phyloP scores from a whole-genome alignment of 2,113 vertebrate species.

The Pelvicachromis taeniatus region DNA sequence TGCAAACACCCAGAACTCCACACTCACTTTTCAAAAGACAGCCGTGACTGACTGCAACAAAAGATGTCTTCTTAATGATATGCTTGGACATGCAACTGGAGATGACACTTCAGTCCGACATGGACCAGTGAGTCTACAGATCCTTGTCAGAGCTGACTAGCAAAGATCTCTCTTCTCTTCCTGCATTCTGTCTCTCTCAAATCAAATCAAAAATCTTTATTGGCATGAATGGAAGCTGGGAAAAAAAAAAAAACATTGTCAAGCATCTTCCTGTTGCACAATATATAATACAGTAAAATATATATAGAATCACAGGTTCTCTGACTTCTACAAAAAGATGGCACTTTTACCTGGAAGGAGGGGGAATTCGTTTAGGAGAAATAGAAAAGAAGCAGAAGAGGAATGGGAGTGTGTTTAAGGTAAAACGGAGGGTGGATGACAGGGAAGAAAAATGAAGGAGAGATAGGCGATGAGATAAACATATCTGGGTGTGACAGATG shows the following conservation, averaged over 20 bases:
- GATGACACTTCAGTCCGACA: constrained; percentile 31
- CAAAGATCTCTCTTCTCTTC: constrained; percentile 14
- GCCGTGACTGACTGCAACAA: constrained; percentile 21
- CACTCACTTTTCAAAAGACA: background rate
- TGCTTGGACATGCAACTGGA: constrained; percentile 33
- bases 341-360: background rate
- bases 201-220: constrained; percentile 32
- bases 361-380: background rate
- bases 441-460: background rate
- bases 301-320: constrained; percentile 2
- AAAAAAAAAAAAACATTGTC: background rate
- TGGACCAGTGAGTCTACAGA: constrained; percentile 24
- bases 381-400: background rate
- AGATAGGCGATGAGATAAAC: constrained; percentile 4
- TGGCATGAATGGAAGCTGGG: constrained; percentile 11
- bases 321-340: background rate
- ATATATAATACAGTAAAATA: constrained; percentile 1
- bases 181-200: constrained; percentile 12
- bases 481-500: constrained; percentile 40
- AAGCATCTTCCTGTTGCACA: constrained; percentile 14
- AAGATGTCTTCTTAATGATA: constrained; percentile 43
- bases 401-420: background rate
- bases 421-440: background rate
- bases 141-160: constrained; percentile 40
- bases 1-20: background rate